These are phyloP conservation scores for Acrossocheilus fasciatus DNA, from an alignment of 2,797 vertebrate species.

Conservation along the genomic window DNA sequence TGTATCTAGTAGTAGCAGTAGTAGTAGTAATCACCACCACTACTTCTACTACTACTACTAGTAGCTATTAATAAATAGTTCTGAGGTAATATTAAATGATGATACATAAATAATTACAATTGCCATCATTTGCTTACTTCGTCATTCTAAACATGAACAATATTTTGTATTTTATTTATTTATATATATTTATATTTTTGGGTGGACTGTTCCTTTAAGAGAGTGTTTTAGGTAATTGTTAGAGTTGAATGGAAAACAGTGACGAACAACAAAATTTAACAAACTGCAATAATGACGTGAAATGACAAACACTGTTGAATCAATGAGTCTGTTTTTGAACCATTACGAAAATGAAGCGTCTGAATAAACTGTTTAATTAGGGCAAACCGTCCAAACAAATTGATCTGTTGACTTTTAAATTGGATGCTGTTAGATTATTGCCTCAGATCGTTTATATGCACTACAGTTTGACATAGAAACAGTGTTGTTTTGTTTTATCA, in stretches of 20 bases:
- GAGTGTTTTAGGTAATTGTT: not conserved
- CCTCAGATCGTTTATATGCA: not conserved
- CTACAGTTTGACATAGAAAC: not conserved
- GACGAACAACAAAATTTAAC: not conserved
- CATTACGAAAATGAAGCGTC: not conserved
- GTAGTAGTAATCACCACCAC: no score
- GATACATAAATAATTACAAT: no score
- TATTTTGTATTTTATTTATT: no score
- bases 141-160: no score
- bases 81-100: no score
- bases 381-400: not conserved
- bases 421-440: not conserved
- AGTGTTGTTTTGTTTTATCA: not conserved
- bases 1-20: no score
- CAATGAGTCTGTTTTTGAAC: not conserved
- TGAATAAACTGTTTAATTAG: not conserved
- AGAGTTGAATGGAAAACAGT: not conserved
- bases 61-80: no score
- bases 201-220: not conserved
- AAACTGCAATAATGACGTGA: not conserved
- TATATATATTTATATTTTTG: not conserved
- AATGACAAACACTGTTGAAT: not conserved
- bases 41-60: no score
- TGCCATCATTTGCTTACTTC: no score
- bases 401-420: not conserved